Evolutionary conservation across 2,797 vertebrate genomes (phyloP), one percentile per base, ranked within the genome.

Genomic region (Forpus xanthops): DNA sequence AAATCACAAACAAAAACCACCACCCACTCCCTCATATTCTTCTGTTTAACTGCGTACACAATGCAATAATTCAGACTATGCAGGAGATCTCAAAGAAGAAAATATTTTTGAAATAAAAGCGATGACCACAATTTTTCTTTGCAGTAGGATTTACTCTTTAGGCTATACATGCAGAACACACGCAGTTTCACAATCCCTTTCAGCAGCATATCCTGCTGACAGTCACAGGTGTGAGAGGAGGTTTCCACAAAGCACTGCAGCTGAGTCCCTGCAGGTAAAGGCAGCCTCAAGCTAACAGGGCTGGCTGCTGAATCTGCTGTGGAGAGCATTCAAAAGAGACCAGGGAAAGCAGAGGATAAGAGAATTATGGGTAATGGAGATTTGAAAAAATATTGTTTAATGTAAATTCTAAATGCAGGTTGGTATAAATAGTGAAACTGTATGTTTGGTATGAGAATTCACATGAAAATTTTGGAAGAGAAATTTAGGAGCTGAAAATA

Each of bases 11-110:
- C 24, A 50, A 85, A 75, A 2, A 30, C 3, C 1, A 7, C 7
- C 30, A 9, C 7, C 21, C 2, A 7, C 4, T 6, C 9, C 7
- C 4, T 13, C 20, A 5, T 1, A 1, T 13, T 72, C 17, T 24
- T 81, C 52, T 31, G 5, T 44, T 77, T 45, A 83, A 20, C 18
- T 3, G 41, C 53, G 2, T 11, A 28, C 7, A 12, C 3, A n/a
- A 6, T 50, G 11, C 12, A 42, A 13, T 64, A 64, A 58, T 25
- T 84, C 39, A 50, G 77, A 90, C 52, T 42, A 47, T 16, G 2
- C 9, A 74, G 18, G 12, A 53, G 13, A 86, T 5, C 24, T 67
- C 45, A 30, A 30, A 66, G 19, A 74, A 91, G 7, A 87, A 72
- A 62, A 65, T 41, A 16, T 5, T 49, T 8, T 49, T 58, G 23